Percentiles rank a stretch among this genome's conserved stretches.
Conservation (phyloP, 2,888 invertebrate genomes). For the Petrophora chlorosata region DNA sequence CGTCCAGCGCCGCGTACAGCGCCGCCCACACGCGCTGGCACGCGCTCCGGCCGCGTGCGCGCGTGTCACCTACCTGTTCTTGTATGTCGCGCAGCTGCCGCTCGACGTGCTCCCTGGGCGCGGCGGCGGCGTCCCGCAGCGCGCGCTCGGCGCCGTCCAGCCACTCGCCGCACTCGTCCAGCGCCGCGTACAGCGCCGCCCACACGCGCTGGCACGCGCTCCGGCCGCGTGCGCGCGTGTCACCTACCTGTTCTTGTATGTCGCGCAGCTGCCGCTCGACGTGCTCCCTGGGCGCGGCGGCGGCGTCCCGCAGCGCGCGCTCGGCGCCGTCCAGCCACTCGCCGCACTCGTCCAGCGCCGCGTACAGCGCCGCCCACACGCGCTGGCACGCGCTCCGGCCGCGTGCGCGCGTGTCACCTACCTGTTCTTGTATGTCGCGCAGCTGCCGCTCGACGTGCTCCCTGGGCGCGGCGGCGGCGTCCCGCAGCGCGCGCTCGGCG, state of each 20-base stretch:
- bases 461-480: constrained; percentile 31
- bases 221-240: no score
- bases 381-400: no score
- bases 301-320: no score
- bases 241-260: no score
- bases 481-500: constrained; percentile 75
- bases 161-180: constrained; percentile 84
- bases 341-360: no score
- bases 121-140: constrained; percentile 34
- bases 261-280: no score
- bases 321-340: no score
- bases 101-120: constrained; percentile 55
- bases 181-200: constrained; percentile 84
- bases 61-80: constrained; percentile 54
- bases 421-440: constrained; percentile 78
- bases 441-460: constrained; percentile 65
- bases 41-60: not conserved
- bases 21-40: constrained; percentile 77
- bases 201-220: no score
- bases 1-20: constrained; percentile 84
- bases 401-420: constrained; percentile 8
- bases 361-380: no score
- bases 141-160: constrained; percentile 82
- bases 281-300: no score
- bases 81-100: constrained; percentile 75